Conservation (phyloP, 2,888 invertebrate genomes). For the Drosophila subsilvestris region DNA sequence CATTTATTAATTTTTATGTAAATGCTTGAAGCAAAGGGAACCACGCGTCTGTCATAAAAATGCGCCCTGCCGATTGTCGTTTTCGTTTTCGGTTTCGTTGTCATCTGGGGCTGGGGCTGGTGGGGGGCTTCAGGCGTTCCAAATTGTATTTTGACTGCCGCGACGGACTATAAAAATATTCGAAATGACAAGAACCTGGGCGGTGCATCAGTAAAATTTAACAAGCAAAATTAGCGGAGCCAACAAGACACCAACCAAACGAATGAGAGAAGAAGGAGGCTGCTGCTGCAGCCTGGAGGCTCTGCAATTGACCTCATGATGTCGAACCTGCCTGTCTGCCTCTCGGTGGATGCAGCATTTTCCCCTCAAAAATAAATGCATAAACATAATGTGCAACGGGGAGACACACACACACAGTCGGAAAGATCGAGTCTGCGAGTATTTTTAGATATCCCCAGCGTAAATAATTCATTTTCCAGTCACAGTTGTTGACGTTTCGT, state of each 20-base stretch:
- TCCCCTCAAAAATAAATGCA: constrained; percentile 37
- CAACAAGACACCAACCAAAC: constrained; percentile 58
- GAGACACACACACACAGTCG: constrained; percentile 9
- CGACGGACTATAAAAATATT: constrained; percentile 63
- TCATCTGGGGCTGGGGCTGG: constrained; percentile 26
- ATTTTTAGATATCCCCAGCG: constrained; percentile 74
- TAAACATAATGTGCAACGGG: constrained; percentile 45
- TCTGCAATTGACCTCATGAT: constrained; percentile 68
- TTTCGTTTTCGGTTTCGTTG: constrained; percentile 33
- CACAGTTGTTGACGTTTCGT: constrained; percentile 74
- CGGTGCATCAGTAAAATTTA: constrained; percentile 48
- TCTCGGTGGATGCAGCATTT: constrained; percentile 36
- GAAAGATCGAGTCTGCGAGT: constrained; percentile 33
- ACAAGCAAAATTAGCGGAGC: constrained; percentile 63
- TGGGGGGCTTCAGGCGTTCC: constrained; percentile 36
- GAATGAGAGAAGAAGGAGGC: constrained; percentile 19
- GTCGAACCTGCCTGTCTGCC: constrained; percentile 49
- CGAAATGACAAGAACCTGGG: constrained; percentile 60
- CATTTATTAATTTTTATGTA: constrained; percentile 70
- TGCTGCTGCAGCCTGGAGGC: constrained; percentile 15
- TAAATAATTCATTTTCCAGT: constrained; percentile 80
- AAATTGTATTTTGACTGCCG: constrained; percentile 61
- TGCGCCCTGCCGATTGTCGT: constrained; percentile 56
- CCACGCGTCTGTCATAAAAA: constrained; percentile 69
- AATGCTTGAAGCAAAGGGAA: constrained; percentile 47